Evolutionary conservation across 2,888 invertebrate genomes (phyloP).

Genomic region (Aporophyla nigra): DNA sequence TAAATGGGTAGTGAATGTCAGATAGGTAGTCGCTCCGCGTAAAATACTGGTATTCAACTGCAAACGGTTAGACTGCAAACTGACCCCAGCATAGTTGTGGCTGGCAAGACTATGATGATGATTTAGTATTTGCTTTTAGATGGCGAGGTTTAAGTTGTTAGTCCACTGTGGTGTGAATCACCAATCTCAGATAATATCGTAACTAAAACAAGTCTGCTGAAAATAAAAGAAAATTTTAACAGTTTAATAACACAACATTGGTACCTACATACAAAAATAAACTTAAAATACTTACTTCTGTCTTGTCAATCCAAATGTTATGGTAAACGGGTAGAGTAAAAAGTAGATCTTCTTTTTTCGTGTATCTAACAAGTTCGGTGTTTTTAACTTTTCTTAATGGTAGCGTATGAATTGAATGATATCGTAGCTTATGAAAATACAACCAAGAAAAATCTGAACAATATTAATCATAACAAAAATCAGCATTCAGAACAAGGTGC

Average conservation of each 20-base stretch:
- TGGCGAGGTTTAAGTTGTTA: not conserved
- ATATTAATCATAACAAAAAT: not conserved
- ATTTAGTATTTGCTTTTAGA: not conserved
- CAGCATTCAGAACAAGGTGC: not conserved
- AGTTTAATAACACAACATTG: not conserved
- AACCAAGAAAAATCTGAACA: not conserved
- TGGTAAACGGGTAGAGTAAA: no score
- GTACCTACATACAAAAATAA: no score
- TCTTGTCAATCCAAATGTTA: not conserved
- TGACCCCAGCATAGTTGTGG: no score
- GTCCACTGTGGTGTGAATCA: not conserved
- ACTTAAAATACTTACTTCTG: not conserved
- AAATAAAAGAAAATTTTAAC: not conserved
- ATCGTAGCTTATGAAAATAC: not conserved
- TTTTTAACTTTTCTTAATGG: not conserved
- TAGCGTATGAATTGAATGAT: no score
- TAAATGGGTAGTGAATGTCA: no score
- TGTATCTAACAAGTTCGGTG: not conserved
- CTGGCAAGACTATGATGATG: no score
- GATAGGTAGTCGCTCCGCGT: no score
- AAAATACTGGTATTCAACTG: no score
- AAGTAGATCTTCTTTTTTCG: fast-evolving
- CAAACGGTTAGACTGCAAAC: no score
- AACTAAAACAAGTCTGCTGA: not conserved
- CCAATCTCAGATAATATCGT: not conserved